Percentiles rank a stretch among this genome's conserved stretches.
Evolutionary conservation across 1,140 invertebrate species (phyloP).

Genomic region (Euura lappo): DNA sequence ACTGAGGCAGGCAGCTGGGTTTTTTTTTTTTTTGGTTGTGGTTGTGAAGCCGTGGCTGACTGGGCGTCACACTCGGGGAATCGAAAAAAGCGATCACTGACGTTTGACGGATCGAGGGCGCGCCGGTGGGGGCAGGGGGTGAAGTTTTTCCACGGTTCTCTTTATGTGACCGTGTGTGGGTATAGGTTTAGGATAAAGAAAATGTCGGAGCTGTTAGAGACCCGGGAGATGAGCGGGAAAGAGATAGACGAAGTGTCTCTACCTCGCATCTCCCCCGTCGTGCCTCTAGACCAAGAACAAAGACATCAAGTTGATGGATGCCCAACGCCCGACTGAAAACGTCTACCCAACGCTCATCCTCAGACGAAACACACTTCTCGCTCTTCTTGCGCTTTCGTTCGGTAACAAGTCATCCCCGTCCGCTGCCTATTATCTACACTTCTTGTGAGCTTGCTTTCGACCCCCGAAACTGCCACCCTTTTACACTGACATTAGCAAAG

Average conservation of each 20-base stretch:
- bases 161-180: not conserved
- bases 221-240: not conserved
- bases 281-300: slow-evolving; percentile 44
- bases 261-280: slow-evolving; percentile 35
- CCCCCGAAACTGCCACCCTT: slow-evolving; percentile 20
- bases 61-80: slow-evolving; percentile 4
- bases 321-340: slow-evolving; percentile 33
- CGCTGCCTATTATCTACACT: slow-evolving; percentile 6
- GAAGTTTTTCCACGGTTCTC: slow-evolving; percentile 33
- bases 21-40: not conserved
- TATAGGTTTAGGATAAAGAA: too few species aligned
- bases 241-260: not conserved
- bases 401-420: slow-evolving; percentile 6
- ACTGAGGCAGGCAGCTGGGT: not conserved
- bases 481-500: slow-evolving; percentile 8
- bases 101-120: slow-evolving; percentile 52
- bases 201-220: not conserved
- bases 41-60: not conserved
- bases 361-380: slow-evolving; percentile 47
- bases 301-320: slow-evolving; percentile 53
- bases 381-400: slow-evolving; percentile 48
- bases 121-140: slow-evolving; percentile 24
- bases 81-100: slow-evolving; percentile 30
- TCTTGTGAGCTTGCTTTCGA: not conserved
- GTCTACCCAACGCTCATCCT: slow-evolving; percentile 39